Evolutionary conservation across 2,888 invertebrate species (phyloP), one percentile per base, ranked within the genome.

Genomic region (Drosophila meridionalis): DNA sequence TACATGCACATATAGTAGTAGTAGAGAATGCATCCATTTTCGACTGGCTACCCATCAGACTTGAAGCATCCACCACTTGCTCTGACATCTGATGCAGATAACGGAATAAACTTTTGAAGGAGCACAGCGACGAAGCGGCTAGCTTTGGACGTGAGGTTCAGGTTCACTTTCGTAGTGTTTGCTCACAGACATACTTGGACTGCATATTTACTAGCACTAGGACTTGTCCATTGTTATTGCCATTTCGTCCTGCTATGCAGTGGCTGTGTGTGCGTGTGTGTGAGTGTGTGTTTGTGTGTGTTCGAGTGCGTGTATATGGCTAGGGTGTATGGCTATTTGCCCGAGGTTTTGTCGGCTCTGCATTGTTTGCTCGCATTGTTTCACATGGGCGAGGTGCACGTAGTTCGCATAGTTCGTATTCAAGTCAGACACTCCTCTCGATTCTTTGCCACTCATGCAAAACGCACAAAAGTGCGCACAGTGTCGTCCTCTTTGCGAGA

Each of bases 341-440:
- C 71, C 48, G 56, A 70, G 68, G 70, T 80, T 72, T 76, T 66
- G 71, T 65, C 71, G 71, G 76, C 71, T 69, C 76, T 47, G 65
- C 80, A 78, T 78, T 80, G 78, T 78, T 76, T 79, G 80, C 56
- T 72, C 69, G 53, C 76, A 66, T 78, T 80, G 78, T 78, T 78
- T 80, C 76, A 69, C 59, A 45, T 79, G 71, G 80, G 71, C 76
- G 68, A 80, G 80, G 68, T 76, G 80, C 80, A 78, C 80, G 80
- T 78, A 66, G 75, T 59, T 69, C 36, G 42, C 58, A 79, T 78
- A 79, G 78, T 78, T 80, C 76, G 76, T 72, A 78, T 78, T 78
- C 78, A 69, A 80, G 78, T 78, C 78, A 78, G 68, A 72, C 34
- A 78, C 79, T 79, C 70, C 64, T 67, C 77, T 75, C 75, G 69